Conservation (phyloP, 2,113 vertebrate genomes). For the Eulemur macaco region DNA sequence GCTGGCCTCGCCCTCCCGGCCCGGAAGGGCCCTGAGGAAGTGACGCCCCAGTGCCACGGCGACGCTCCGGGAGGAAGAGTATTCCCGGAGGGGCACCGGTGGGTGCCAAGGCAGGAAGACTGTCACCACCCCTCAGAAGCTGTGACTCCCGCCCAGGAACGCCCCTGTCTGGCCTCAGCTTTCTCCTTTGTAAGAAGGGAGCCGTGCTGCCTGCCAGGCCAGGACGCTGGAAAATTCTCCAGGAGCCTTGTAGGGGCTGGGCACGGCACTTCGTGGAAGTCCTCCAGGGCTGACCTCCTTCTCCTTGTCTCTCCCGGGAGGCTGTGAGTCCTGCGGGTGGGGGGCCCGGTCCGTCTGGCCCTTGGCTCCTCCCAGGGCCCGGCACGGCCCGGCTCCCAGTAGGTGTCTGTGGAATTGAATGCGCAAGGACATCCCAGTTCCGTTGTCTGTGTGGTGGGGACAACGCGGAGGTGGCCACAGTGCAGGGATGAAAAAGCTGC, state of each 20-base stretch:
- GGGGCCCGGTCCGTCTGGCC: background rate
- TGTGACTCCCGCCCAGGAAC: background rate
- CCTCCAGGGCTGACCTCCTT: background rate
- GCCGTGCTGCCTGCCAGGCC: background rate
- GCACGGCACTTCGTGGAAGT: background rate
- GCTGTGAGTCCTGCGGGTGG: background rate
- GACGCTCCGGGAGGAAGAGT: background rate
- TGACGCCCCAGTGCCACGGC: background rate
- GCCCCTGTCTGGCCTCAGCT: background rate
- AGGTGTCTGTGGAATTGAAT: background rate
- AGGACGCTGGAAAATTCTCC: background rate
- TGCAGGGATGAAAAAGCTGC: background rate
- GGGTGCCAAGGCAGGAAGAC: constrained; percentile 44
- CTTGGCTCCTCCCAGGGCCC: background rate
- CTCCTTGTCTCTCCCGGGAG: background rate
- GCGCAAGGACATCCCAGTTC: rapidly evolving
- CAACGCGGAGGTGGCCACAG: rapidly evolving
- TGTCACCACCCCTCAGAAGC: background rate
- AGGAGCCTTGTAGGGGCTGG: background rate
- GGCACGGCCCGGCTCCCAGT: rapidly evolving
- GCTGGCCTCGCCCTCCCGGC: background rate
- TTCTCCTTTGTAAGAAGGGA: background rate
- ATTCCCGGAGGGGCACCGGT: constrained; percentile 41
- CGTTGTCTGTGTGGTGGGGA: background rate
- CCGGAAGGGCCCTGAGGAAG: constrained; percentile 62